Conservation (phyloP, 2,797 vertebrate genomes). For the Pelochelys cantorii region DNA sequence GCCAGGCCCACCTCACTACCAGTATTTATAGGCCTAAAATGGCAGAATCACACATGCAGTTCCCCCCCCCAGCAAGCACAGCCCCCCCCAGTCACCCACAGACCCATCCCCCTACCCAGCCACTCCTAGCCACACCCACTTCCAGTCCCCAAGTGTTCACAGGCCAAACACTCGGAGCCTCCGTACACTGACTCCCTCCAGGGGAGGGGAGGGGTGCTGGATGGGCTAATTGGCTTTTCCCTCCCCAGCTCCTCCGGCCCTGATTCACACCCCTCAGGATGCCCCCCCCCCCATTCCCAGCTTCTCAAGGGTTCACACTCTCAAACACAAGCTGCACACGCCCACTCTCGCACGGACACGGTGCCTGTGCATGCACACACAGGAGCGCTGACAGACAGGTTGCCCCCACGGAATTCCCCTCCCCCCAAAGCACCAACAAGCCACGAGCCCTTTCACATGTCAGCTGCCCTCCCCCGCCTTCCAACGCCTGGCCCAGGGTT, state of each 20-base stretch:
- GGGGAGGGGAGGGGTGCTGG: background rate
- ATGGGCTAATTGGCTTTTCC: background rate
- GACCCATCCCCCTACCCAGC: background rate
- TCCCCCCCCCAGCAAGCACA: too few relatives aligned
- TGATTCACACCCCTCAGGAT: background rate
- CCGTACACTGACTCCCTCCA: background rate
- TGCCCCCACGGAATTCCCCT: accelerated
- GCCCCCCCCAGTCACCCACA: too few relatives aligned
- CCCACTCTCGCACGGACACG: background rate
- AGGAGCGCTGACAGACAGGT: background rate
- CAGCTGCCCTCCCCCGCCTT: background rate
- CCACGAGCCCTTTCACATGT: too few relatives aligned
- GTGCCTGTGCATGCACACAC: background rate
- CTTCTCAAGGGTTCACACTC: background rate
- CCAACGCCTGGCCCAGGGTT: background rate
- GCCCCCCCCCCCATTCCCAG: background rate
- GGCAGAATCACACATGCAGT: background rate
- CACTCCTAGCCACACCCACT: too few relatives aligned
- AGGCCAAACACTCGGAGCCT: background rate
- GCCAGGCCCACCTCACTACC: background rate
- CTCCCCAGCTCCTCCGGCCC: too few relatives aligned
- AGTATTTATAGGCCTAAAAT: background rate
- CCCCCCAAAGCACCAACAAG: background rate
- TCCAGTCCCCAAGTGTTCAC: background rate
- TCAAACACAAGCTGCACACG: background rate